Conservation (phyloP, 2,113 vertebrate species). For the Eupsittula cactorum region DNA sequence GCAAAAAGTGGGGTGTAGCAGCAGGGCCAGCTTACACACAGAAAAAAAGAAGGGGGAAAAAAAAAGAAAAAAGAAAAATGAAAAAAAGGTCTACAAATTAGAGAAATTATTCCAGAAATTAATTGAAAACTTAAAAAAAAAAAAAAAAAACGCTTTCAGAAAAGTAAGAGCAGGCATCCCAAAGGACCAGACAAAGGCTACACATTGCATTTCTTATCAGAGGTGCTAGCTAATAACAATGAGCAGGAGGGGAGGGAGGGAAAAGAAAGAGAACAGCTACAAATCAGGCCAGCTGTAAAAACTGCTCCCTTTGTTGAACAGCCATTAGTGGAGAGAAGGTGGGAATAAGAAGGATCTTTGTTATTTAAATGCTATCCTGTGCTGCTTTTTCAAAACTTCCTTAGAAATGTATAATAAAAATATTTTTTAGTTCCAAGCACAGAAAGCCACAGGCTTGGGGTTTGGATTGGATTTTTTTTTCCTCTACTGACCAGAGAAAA, state of each 20-base stretch:
- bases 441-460: not conserved
- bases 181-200: not conserved
- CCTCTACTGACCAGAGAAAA: not conserved
- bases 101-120: not conserved
- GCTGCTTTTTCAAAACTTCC: constrained; percentile 17
- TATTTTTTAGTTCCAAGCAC: not conserved
- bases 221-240: not conserved
- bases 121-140: not conserved
- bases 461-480: rapidly evolving
- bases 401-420: not conserved
- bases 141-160: not conserved
- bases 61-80: not conserved
- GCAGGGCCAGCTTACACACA: not conserved
- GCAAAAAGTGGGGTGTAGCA: constrained; percentile 26
- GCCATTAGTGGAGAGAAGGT: not conserved
- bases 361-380: constrained; percentile 16
- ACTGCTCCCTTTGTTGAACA: not conserved
- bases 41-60: not conserved
- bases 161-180: not conserved
- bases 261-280: constrained; percentile 1
- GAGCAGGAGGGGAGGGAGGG: not conserved
- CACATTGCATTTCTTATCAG: not conserved
- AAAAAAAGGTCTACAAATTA: not conserved
- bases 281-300: constrained; percentile 32
- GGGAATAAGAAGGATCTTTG: constrained; percentile 16